A percentile compares a stretch with the other conserved stretches of the same genome.
Evolutionary conservation across 1,140 invertebrate species (phyloP).

Genomic region (Chrysomallon squamiferum): DNA sequence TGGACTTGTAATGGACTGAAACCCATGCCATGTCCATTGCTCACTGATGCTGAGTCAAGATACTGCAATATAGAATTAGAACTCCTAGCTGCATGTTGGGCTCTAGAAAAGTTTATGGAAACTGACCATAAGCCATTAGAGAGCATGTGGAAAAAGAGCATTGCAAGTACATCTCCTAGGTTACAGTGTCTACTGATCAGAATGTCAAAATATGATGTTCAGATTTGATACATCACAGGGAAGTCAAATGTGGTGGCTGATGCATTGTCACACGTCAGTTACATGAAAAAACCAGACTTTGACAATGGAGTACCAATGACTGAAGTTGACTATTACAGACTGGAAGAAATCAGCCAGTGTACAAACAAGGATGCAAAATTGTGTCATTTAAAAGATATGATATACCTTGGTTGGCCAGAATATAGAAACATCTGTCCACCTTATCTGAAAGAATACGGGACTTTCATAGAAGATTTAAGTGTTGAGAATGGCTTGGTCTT

Average conservation of each 20-base stretch:
- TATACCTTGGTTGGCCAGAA: background rate
- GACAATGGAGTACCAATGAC: background rate
- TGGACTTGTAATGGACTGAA: slow-evolving; percentile 18
- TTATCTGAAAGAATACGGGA: slow-evolving; percentile 1
- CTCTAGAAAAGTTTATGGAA: slow-evolving; percentile 62
- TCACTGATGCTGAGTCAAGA: slow-evolving; percentile 1
- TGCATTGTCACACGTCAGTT: background rate
- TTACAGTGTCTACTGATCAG: background rate
- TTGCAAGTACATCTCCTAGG: slow-evolving; percentile 18
- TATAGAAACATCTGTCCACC: background rate
- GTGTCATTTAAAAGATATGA: background rate
- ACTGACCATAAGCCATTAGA: slow-evolving; percentile 27
- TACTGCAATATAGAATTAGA: slow-evolving; percentile 65
- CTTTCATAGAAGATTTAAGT: background rate
- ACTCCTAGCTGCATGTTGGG: slow-evolving; percentile 64
- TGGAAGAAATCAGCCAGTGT: background rate
- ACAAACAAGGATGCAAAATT: background rate
- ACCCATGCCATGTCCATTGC: background rate
- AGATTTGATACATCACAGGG: background rate
- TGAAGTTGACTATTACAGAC: background rate
- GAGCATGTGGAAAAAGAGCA: slow-evolving; percentile 23
- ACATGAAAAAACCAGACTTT: background rate
- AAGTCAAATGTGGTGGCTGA: slow-evolving; percentile 5
- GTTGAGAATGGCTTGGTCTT: slow-evolving; percentile 2
- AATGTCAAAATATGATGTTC: background rate